Base-by-base conservation (phyloP, 2,797 vertebrate species). In the Trachurus trachurus region DNA sequence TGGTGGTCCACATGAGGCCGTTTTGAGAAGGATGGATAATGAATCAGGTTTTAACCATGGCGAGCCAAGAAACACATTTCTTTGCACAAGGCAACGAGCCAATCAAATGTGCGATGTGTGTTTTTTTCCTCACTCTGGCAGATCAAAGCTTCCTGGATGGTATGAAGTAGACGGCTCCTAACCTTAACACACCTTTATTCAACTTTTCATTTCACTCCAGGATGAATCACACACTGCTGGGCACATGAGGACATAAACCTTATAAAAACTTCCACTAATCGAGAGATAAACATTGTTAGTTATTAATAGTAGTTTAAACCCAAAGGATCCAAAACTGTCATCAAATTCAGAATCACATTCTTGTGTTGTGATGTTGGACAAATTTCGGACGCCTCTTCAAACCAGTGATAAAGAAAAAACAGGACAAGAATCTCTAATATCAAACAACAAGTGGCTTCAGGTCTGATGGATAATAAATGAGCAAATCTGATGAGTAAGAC, bases 31-130 rank as follows among this genome's bases (percentile, higher is more conserved):
- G 66, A 79, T 81, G 49, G 71, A 78, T 76, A 76, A 89, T 82
- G 77, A 84, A 84, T 76, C 80, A 63, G 21, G 10, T 45, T 80
- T 87, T 78, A 66, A 71, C 85, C 75, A 81, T n/a, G 62, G 52
- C 65, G 9, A 44, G 69, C 4, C 6, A 29, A 49, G 50, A 74
- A 70, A 77, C 42, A 21, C 13, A n/a, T 61, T 59, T 68, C 54
- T 0, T 45, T 45, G 6, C 57, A 44, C 13, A 53, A 34, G 74
- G 65, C 59, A 2, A 3, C 6, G 2, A 61, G 44, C 58, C 59
- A 80, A 77, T 81, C 75, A 70, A 69, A 80, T 71, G 37, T 47
- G 75, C 42, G 79, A 80, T 81, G 78, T 61, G 40, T 73, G 78
- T 62, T 26, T 56, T n/a, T 8, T 6, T 66, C 57, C 57, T 31